These are phyloP conservation scores for Lasiurus cinereus DNA, from an alignment of 2,113 vertebrate species.

Conservation along the genomic window DNA sequence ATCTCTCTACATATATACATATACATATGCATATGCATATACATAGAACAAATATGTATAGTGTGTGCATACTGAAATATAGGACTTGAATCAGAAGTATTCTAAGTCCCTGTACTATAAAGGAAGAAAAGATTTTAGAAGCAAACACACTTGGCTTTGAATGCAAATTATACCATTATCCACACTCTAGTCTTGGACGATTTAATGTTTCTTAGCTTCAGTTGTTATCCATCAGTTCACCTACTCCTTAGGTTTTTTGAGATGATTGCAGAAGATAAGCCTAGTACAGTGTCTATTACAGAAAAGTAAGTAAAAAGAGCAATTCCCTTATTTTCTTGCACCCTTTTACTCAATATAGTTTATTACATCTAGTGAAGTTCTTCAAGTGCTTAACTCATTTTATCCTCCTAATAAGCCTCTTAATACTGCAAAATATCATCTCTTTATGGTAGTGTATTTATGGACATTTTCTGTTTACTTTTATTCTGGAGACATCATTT, in stretches of 20 bases:
- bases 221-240: background rate
- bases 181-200: background rate
- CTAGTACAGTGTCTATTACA: background rate
- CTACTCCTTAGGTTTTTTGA: slow-evolving; percentile 6
- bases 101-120: background rate
- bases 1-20: too few species aligned
- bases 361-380: background rate
- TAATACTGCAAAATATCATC: background rate
- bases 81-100: background rate
- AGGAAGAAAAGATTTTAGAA: background rate
- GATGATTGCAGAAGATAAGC: background rate
- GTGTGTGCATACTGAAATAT: background rate
- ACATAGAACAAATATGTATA: background rate
- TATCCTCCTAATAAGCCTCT: background rate
- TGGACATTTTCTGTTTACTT: background rate
- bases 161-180: background rate
- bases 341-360: background rate
- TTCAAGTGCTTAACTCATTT: background rate
- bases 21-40: too few species aligned
- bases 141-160: background rate
- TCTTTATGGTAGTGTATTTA: background rate
- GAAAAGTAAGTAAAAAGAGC: background rate
- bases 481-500: background rate
- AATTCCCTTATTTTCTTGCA: background rate
- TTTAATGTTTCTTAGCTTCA: background rate